Evolutionary conservation across 2,113 vertebrate species (phyloP).

Genomic region (Odobenus rosmarus): DNA sequence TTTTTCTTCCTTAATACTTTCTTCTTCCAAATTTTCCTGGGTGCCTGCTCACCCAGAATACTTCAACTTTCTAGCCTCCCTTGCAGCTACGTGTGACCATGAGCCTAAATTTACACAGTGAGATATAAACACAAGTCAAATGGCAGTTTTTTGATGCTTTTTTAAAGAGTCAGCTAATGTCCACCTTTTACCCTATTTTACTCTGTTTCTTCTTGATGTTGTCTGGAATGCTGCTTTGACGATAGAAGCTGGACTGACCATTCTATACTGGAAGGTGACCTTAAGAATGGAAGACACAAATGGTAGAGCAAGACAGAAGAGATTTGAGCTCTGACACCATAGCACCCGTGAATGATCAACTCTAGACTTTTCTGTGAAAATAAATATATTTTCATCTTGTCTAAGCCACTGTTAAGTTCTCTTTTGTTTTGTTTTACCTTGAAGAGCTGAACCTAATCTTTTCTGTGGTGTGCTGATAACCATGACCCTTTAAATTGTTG

Average conservation of each 20-base stretch:
- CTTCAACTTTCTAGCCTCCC: background rate
- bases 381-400: background rate
- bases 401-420: background rate
- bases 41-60: background rate
- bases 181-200: background rate
- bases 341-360: background rate
- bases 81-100: background rate
- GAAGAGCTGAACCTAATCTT: conserved; percentile 21
- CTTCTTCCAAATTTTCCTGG: background rate
- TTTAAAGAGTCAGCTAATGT: background rate
- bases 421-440: background rate
- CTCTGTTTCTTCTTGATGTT: background rate
- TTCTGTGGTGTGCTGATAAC: conserved; percentile 54
- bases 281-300: background rate
- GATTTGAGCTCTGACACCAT: background rate
- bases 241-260: background rate
- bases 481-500: conserved; percentile 59
- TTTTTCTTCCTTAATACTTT: background rate
- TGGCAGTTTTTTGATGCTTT: background rate
- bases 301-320: background rate
- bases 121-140: background rate
- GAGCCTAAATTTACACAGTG: background rate
- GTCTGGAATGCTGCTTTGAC: background rate
- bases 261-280: background rate
- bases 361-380: background rate